phyloP scores from a whole-genome alignment of 2,888 invertebrate species.

The Gryllus longicercus region DNA sequence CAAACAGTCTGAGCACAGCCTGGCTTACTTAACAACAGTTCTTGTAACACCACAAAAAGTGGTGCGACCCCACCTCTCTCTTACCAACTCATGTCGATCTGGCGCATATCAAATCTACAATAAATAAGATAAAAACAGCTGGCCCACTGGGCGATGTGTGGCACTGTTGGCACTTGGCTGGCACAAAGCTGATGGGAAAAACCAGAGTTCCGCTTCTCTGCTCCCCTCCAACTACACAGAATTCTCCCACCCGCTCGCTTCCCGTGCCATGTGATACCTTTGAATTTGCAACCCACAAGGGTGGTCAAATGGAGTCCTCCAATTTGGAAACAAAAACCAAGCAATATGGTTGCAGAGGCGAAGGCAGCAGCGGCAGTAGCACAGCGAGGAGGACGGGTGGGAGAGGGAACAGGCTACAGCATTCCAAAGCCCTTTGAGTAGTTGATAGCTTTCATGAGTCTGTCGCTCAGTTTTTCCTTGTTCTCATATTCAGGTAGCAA shows the following conservation, averaged over 20 bases:
- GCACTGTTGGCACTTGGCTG: constrained; percentile 1
- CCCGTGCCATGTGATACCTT: not conserved
- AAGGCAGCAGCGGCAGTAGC: not conserved
- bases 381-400: not conserved
- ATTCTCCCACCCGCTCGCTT: constrained; percentile 5
- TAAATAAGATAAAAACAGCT: constrained; percentile 17
- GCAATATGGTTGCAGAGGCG: not conserved
- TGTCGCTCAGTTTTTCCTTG: constrained; percentile 81
- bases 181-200: constrained; percentile 9
- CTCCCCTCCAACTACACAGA: not conserved
- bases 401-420: constrained; percentile 56
- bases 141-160: constrained; percentile 17
- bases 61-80: not conserved
- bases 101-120: constrained; percentile 17
- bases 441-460: constrained; percentile 88
- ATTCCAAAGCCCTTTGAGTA: constrained; percentile 96
- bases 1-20: constrained; percentile 6
- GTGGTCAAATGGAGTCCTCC: constrained; percentile 18
- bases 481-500: constrained; percentile 84
- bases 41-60: not conserved
- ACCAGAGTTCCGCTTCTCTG: constrained; percentile 17
- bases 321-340: not conserved
- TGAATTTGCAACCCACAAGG: constrained; percentile 20
- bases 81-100: not conserved
- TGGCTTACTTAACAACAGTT: not conserved